These are phyloP conservation scores for Hyles euphorbiae DNA, from an alignment of 1,140 invertebrate genomes.

Conservation along the genomic window DNA sequence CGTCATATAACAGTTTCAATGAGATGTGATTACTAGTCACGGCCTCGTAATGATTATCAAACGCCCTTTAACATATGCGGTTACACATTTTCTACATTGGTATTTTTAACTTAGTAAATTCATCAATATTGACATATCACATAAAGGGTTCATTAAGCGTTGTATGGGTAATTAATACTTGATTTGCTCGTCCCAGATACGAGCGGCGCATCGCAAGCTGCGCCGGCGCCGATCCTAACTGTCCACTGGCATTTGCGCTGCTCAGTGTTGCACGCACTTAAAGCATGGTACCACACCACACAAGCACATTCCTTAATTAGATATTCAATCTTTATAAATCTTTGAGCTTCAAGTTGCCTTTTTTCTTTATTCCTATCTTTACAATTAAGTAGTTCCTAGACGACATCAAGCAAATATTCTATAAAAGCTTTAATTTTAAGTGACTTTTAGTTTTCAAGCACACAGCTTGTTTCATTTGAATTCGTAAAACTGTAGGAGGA, in stretches of 20 bases:
- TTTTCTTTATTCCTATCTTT: not conserved
- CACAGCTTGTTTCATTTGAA: too few relatives aligned
- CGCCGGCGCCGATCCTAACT: slow-evolving; percentile 64
- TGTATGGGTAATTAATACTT: slow-evolving; percentile 66
- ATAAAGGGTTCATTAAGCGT: slow-evolving; percentile 51
- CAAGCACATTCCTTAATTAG: too few relatives aligned
- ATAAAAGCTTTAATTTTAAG: too few relatives aligned
- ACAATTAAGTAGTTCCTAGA: too few relatives aligned
- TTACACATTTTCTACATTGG: too few relatives aligned
- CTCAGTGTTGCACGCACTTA: slow-evolving; percentile 22
- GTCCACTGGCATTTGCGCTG: slow-evolving; percentile 62
- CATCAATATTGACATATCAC: slow-evolving; percentile 20
- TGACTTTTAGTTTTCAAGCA: too few relatives aligned
- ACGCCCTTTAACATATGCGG: too few relatives aligned
- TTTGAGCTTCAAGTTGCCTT: not conserved
- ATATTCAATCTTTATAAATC: slow-evolving; percentile 2
- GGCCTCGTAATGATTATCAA: too few relatives aligned
- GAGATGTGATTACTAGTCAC: too few relatives aligned
- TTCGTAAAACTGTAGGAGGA: too few relatives aligned
- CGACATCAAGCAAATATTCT: too few relatives aligned
- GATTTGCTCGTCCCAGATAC: slow-evolving; percentile 66
- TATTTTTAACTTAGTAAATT: not conserved
- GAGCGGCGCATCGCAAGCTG: slow-evolving; percentile 62
- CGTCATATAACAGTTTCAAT: too few relatives aligned
- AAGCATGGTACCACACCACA: slow-evolving; percentile 8